A percentile compares a stretch with the other conserved stretches of the same genome.
Conservation (phyloP, 2,113 vertebrate species). For the Prinia subflava region DNA sequence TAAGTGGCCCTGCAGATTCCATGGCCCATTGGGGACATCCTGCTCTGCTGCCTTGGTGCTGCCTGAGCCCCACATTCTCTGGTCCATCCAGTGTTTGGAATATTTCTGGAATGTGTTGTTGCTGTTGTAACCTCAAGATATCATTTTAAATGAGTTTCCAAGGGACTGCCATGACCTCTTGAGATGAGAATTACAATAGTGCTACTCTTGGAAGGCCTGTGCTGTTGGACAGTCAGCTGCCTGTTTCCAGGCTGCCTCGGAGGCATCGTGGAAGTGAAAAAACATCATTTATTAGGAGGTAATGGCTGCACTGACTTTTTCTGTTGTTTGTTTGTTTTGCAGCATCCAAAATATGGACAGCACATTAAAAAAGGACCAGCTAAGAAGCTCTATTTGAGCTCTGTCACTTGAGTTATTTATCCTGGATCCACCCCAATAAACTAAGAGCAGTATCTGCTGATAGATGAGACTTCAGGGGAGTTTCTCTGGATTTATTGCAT, state of each 20-base stretch:
- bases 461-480: neutral
- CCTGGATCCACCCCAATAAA: neutral
- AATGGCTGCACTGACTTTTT: neutral
- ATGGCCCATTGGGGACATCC: neutral
- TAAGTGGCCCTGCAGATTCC: neutral
- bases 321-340: neutral
- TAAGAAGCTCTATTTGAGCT: neutral
- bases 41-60: neutral
- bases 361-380: neutral
- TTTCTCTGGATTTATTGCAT: neutral
- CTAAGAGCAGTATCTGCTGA: neutral
- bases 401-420: neutral
- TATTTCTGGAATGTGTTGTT: constrained; percentile 3
- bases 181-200: neutral
- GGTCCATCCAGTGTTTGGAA: neutral
- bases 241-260: neutral
- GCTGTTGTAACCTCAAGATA: neutral
- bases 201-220: neutral
- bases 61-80: neutral
- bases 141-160: constrained; percentile 23
- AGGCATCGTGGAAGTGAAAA: neutral
- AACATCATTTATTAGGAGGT: neutral
- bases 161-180: neutral
- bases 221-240: neutral
- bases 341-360: neutral